Base-by-base conservation (phyloP, 2,113 vertebrate genomes). In the Melierax canorus region DNA sequence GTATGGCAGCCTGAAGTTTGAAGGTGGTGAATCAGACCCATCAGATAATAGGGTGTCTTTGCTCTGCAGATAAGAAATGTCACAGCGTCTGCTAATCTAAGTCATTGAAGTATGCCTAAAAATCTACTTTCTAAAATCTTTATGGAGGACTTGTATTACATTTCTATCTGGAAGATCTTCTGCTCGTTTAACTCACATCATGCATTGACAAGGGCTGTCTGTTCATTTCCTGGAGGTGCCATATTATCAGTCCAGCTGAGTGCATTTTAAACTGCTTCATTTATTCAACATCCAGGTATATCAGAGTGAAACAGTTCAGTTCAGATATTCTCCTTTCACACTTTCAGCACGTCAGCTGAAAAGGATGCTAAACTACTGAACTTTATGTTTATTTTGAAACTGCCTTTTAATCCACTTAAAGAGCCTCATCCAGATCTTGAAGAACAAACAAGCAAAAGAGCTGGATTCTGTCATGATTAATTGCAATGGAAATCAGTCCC, bases 391-490 rank as follows among this genome's bases (percentile, higher is more conserved):
- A 88, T 96, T 97, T 97, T 97, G 81, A 92, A 95, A 93, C 39
- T 50, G 76, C 29, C 81, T 88, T 92, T 63, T 91, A 62, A 75
- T 53, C 85, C 85, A 90, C 38, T 96, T 79, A 81, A 83, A 85
- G 79, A 79, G 50, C 90, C 81, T 84, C 68, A 62, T 88, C 43
- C 81, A 96, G 86, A 94, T 83, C 71, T 56, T 78, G 71, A 97
- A 97, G 69, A 88, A 89, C 74, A 96, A 96, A 94, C 58, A 96
- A 95, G 93, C 46, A 82, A n/a, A 85, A 88, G 75, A 96, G 62
- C 77, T 93, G 51, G 80, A 83, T 76, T 95, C 86, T 95, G 83
- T 93, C 77, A 62, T 59, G 78, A 86, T 75, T 95, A 94, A 94
- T 97, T 95, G 91, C 86, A 91, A 82, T 8, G 50, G 83, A 95